Percentiles rank a stretch among this genome's conserved stretches.
phyloP scores from a whole-genome alignment of 2,888 invertebrate species.

The Ellobium chinense region DNA sequence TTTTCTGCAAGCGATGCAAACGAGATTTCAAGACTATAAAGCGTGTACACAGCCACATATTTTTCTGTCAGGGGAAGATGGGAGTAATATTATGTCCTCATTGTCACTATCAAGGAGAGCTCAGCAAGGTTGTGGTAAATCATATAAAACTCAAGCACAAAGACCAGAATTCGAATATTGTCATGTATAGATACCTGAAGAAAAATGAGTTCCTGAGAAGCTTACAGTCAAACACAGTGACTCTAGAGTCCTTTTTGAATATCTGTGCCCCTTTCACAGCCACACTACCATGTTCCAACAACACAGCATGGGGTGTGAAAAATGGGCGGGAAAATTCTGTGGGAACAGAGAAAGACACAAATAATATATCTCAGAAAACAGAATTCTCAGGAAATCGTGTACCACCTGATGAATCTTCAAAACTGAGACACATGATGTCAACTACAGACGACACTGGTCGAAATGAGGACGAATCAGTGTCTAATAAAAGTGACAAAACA shows the following conservation, averaged over 20 bases:
- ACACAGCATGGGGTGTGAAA: too few relatives aligned
- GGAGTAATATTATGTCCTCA: neutral
- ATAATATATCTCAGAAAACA: too few relatives aligned
- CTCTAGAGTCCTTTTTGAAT: neutral
- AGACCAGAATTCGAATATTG: neutral
- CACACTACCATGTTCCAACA: neutral
- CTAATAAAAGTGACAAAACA: too few relatives aligned
- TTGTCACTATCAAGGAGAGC: conserved; percentile 1
- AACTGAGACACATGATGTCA: too few relatives aligned
- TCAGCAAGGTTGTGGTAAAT: neutral
- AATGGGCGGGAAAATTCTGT: too few relatives aligned
- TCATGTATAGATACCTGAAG: neutral
- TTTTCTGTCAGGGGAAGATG: neutral
- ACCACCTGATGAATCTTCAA: too few relatives aligned
- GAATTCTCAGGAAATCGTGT: too few relatives aligned
- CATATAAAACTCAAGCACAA: neutral
- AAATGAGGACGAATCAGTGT: too few relatives aligned
- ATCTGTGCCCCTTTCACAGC: too few relatives aligned
- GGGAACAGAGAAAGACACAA: too few relatives aligned
- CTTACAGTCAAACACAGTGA: neutral
- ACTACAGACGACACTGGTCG: too few relatives aligned
- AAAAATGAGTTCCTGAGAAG: neutral
- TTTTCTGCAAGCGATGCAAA: neutral
- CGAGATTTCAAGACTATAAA: neutral
- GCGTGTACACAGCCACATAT: neutral